Evolutionary conservation across 2,797 vertebrate genomes (phyloP).

Genomic region (Chaenodraco wilsoni): DNA sequence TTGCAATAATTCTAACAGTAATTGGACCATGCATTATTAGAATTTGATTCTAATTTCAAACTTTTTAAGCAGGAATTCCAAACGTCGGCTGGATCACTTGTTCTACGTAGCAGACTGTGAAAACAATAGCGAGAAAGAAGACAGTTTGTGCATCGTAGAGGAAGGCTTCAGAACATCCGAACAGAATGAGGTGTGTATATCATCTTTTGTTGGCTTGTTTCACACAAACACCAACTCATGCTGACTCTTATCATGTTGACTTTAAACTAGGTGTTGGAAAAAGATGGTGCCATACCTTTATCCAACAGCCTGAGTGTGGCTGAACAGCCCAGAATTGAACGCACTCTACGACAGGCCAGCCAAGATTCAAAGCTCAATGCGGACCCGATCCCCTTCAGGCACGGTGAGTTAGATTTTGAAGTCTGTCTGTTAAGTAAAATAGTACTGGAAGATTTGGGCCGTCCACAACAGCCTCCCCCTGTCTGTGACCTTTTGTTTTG

Average conservation of each 20-base stretch:
- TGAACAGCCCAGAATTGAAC: constrained; percentile 82
- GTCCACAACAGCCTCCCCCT: background rate
- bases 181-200: constrained; percentile 70
- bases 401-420: constrained; percentile 67
- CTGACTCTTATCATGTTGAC: constrained; percentile 27
- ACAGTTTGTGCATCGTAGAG: constrained; percentile 84
- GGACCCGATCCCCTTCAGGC: constrained; percentile 75
- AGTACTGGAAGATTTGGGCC: too few relatives aligned
- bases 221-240: background rate
- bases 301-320: constrained; percentile 84
- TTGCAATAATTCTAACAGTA: background rate
- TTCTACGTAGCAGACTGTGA: constrained; percentile 85
- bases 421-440: too few relatives aligned
- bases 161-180: constrained; percentile 84
- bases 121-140: constrained; percentile 75
- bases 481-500: background rate
- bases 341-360: constrained; percentile 60
- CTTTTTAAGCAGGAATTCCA: constrained; percentile 78
- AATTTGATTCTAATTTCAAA: background rate
- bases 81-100: constrained; percentile 85
- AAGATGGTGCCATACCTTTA: constrained; percentile 78
- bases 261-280: constrained; percentile 72
- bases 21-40: background rate
- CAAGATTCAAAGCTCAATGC: constrained; percentile 54
- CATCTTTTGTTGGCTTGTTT: background rate